Evolutionary conservation across 2,797 vertebrate genomes (phyloP).

Genomic region (Semotilus atromaculatus): DNA sequence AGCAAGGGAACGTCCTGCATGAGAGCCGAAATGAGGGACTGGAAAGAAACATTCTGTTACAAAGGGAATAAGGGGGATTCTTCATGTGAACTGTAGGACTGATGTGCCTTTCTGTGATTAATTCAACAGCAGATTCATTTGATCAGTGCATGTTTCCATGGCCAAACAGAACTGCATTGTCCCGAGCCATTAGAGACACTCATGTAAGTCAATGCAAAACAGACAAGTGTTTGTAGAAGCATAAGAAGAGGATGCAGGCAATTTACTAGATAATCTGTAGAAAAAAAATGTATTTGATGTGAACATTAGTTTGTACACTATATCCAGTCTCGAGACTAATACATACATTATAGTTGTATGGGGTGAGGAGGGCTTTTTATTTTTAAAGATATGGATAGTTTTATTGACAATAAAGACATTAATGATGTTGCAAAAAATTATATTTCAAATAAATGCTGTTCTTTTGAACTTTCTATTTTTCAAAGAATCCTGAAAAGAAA

Average conservation of each 20-base stretch:
- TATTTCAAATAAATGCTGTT: background rate
- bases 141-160: background rate
- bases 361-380: background rate
- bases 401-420: background rate
- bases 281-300: background rate
- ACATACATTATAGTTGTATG: background rate
- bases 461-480: background rate
- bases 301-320: background rate
- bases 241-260: background rate
- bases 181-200: background rate
- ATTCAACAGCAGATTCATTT: constrained; percentile 37
- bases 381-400: background rate
- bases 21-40: background rate
- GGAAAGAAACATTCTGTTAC: background rate
- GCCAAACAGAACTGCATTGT: constrained; percentile 19
- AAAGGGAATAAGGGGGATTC: background rate
- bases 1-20: background rate
- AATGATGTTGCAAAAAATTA: background rate
- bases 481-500: background rate
- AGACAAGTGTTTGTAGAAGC: constrained; percentile 1
- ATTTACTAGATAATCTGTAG: background rate
- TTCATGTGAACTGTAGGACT: constrained; percentile 4
- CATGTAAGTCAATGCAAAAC: background rate
- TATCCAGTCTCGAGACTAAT: background rate
- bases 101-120: background rate